phyloP scores from a whole-genome alignment of 2,888 invertebrate species.

The Eupithecia subumbrata region DNA sequence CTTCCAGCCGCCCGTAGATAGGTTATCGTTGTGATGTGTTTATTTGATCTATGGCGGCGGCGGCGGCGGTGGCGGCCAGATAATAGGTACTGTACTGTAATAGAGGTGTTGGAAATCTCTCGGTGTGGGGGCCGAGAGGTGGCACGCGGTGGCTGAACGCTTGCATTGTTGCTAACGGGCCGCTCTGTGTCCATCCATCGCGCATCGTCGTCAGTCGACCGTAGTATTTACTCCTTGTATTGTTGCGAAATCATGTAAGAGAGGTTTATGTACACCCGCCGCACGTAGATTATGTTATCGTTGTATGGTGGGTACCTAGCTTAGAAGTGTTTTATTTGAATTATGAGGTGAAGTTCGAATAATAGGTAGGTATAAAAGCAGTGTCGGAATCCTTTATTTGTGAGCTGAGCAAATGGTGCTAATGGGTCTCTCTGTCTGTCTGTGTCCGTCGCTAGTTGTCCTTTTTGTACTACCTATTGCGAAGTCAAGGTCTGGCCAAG shows the following conservation, averaged over 20 bases:
- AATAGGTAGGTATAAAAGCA: no score
- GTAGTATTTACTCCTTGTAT: background rate
- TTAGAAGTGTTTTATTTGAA: no score
- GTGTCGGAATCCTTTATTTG: no score
- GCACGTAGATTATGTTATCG: no score
- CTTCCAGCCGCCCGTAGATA: background rate
- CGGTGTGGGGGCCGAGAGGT: background rate
- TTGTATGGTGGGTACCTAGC: no score
- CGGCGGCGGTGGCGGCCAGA: background rate
- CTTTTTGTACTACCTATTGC: no score
- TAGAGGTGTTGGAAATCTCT: constrained; percentile 3
- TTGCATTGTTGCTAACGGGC: constrained; percentile 1
- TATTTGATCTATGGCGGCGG: constrained; percentile 12
- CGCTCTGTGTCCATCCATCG: background rate
- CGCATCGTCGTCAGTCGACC: background rate
- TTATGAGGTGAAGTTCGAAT: no score
- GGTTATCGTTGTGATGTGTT: constrained; percentile 13
- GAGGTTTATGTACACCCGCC: no score
- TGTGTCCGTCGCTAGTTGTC: no score
- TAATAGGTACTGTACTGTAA: background rate
- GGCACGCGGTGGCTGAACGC: background rate
- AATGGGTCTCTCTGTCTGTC: no score
- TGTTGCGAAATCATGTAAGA: background rate
- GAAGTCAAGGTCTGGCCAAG: no score
- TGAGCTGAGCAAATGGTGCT: no score